Base-by-base conservation (phyloP, 2,797 vertebrate species). In the Pteropus rufus region DNA sequence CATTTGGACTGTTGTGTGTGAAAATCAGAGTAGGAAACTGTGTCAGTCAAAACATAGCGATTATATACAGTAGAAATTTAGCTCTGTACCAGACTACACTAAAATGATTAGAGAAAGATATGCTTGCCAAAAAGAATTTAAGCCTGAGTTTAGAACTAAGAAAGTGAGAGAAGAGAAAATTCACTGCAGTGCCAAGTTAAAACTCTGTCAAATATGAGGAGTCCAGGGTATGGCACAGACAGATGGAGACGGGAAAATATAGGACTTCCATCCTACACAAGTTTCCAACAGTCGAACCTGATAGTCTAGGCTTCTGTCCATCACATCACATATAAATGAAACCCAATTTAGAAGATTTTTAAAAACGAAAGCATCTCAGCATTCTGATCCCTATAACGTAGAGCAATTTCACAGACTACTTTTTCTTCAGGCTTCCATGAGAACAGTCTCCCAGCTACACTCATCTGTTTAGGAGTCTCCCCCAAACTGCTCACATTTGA, bases 41-140 rank as follows among this genome's bases (percentile, higher is more conserved):
- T 86, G 64, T 92, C 91, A 89, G 93, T 93, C 93, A 94, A 96
- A 96, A 96, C 95, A 94, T 7, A 84, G 54, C 77, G 49, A 96
- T 46, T 60, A 46, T 24, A 75, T 69, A 60, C 10, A 54, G 64
- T 91, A 69, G 62, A 91, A 89, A 95, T 93, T 94, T 41, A 93
- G 26, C 87, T 87, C 69, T 82, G 34, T 89, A 79, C 84, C 67
- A 96, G 91, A 93, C 56, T 72, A 70, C 46, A 85, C 46, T 91
- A 80, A 95, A 97, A 96, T 65, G 69, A 93, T 89, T 79, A 89
- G 41, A 72, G 72, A 93, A 76, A 96, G 86, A 83, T 29, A 60
- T 23, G 52, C 58, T 94, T 96, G 79, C 96, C 91, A 94, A 93
- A 95, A 44, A 62, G 85, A 87, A 54, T 54, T 24, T 70, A 95